Evolutionary conservation across 2,113 vertebrate species (phyloP).

Genomic region (Lepus americanus): DNA sequence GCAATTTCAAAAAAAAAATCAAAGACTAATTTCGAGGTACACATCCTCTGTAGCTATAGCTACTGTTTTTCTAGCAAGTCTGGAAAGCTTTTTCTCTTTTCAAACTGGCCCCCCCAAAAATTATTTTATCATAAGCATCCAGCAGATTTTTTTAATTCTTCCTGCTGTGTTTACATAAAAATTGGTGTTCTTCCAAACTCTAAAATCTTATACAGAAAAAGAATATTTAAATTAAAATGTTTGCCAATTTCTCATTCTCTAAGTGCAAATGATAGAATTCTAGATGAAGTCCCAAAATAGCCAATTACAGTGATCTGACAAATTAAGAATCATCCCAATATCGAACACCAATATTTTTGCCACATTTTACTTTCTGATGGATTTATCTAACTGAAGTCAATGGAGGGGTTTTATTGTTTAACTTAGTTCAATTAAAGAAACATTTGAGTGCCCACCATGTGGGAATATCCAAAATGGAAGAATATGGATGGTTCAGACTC

Average conservation of each 20-base stretch:
- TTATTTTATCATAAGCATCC: conserved; percentile 10
- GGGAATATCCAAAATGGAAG: background rate
- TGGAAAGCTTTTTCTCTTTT: background rate
- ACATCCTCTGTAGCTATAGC: background rate
- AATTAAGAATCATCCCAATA: background rate
- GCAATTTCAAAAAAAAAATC: background rate
- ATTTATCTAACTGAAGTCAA: conserved; percentile 5
- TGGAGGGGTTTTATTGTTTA: background rate
- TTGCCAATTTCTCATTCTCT: conserved; percentile 16
- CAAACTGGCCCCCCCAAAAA: background rate
- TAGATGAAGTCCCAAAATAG: background rate
- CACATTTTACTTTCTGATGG: background rate
- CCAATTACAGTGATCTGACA: background rate
- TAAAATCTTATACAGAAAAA: background rate
- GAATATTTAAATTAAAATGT: conserved; percentile 50
- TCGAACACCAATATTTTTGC: background rate
- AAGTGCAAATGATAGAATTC: background rate
- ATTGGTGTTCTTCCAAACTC: conserved; percentile 43
- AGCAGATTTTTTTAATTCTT: conserved; percentile 57
- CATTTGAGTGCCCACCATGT: background rate
- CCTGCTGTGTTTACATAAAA: conserved; percentile 56
- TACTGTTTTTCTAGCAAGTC: background rate
- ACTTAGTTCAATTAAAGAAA: background rate
- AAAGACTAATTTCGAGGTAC: background rate
- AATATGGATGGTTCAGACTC: background rate